phyloP scores from a whole-genome alignment of 2,797 vertebrate species.

The Helarctos malayanus region DNA sequence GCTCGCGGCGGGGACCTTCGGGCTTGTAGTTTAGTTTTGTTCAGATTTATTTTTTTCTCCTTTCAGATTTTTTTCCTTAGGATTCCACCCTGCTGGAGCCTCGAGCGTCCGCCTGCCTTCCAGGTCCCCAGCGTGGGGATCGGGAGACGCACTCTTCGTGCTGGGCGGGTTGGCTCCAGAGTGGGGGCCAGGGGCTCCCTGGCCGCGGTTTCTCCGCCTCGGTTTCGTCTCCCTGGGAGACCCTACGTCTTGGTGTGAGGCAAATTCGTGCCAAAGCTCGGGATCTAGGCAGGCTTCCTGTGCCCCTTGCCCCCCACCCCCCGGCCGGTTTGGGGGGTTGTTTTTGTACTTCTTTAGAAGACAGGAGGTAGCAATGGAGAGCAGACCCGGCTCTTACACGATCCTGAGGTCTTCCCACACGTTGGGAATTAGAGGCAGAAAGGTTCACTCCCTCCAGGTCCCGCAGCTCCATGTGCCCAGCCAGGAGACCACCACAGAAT shows the following conservation, averaged over 20 bases:
- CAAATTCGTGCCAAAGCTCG: background rate
- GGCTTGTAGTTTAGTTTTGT: conserved; percentile 72
- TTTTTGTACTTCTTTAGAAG: background rate
- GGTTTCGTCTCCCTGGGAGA: background rate
- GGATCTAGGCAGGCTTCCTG: background rate
- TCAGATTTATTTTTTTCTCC: conserved; percentile 55
- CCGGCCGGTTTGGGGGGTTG: background rate
- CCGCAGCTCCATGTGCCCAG: fast-evolving
- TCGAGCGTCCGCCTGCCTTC: background rate
- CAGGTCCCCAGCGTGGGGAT: background rate
- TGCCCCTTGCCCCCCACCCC: background rate
- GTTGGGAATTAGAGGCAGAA: background rate
- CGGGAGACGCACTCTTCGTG: background rate
- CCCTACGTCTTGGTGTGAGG: background rate
- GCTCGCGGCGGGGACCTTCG: conserved; percentile 50
- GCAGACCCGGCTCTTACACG: background rate
- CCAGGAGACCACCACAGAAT: background rate
- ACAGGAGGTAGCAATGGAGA: background rate
- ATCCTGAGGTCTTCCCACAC: background rate
- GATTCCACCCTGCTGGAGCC: background rate
- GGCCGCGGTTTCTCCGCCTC: background rate
- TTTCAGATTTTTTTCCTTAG: background rate
- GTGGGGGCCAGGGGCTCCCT: background rate
- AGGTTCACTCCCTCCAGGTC: background rate
- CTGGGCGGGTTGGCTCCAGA: background rate